Base-by-base conservation (phyloP, 2,888 invertebrate genomes). In the Thereva nobilitata region DNA sequence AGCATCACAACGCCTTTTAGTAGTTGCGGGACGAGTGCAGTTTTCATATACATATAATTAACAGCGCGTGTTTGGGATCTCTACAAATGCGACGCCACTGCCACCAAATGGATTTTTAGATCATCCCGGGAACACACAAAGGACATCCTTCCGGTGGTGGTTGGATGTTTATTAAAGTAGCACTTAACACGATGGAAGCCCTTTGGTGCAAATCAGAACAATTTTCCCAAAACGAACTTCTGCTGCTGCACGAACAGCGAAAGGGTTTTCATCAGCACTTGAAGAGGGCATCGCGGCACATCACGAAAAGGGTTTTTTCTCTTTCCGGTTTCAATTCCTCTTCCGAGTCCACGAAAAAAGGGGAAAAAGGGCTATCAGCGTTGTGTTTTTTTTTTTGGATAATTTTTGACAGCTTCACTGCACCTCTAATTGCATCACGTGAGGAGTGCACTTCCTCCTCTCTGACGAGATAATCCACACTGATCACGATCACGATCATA, bases 81-180 rank as follows among this genome's bases (percentile, higher is more conserved):
- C 23, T n/a, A n/a, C n/a, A n/a, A 23, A 23, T 23, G 23, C 23
- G 23, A 23, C 23, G 23, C 2, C 23, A 23, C 23, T 23, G 2
- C 23, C 23, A 44, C 2, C 8, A 3, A 44, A 9, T n/a, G 44
- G n/a, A 44, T 44, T 42, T 8, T 23, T 53, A 23, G 6, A 53
- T 23, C 23, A 23, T 23, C 23, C 23, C 38, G 40, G 23, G 23
- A 61, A 34, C 8, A 12, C 7, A 50, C 41, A 61, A 61, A 61
- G 50, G 50, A 61, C 50, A 61, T 61, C 61, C 61, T 61, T 61
- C 61, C 61, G 61, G n/a, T n/a, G n/a, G n/a, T n/a, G n/a, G 49
- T 40, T 40, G 23, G 38, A 42, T 55, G 8, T 55, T 55, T 55
- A 12, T 38, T 8, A 12, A 41, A 38, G 12, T 41, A 41, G 23